These are phyloP conservation scores for Sialia sialis DNA, from an alignment of 2,113 vertebrate genomes.

Conservation along the genomic window DNA sequence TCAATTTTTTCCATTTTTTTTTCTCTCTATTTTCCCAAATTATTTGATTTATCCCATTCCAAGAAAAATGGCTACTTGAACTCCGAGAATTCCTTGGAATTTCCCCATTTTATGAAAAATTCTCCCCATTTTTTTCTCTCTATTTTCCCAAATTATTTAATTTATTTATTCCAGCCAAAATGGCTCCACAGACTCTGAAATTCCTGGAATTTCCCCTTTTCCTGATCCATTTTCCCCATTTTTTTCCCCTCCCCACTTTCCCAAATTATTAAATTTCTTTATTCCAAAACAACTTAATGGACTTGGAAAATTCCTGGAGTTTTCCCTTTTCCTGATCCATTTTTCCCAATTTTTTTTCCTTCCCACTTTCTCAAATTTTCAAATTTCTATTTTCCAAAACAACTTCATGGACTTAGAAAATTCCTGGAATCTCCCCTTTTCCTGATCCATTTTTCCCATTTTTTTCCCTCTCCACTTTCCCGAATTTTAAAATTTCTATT, in stretches of 20 bases:
- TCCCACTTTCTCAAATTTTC: too few relatives aligned
- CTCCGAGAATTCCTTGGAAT: too few relatives aligned
- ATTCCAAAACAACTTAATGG: not conserved
- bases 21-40: too few relatives aligned
- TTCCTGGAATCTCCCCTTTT: not conserved
- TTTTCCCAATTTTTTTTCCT: not conserved
- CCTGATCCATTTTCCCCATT: too few relatives aligned
- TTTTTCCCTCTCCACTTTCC: accelerated
- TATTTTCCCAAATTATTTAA: too few relatives aligned
- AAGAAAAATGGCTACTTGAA: too few relatives aligned
- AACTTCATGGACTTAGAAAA: not conserved
- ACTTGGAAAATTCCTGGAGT: not conserved
- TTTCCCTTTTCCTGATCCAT: not conserved
- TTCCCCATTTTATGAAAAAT: too few relatives aligned
- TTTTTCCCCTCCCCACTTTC: accelerated
- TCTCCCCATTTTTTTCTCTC: not conserved
- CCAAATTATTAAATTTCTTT: too few relatives aligned
- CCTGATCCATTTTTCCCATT: too few relatives aligned
- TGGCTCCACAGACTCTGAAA: not conserved
- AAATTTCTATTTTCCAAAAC: not conserved
- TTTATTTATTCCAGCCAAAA: not conserved
- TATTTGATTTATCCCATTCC: not conserved
- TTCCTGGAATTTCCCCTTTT: not conserved
- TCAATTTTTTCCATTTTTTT: not conserved
- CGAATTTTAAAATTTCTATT: not conserved